Evolutionary conservation across 1,140 invertebrate genomes (phyloP), one percentile per base, ranked within the genome.

Genomic region (Magallana gigas): DNA sequence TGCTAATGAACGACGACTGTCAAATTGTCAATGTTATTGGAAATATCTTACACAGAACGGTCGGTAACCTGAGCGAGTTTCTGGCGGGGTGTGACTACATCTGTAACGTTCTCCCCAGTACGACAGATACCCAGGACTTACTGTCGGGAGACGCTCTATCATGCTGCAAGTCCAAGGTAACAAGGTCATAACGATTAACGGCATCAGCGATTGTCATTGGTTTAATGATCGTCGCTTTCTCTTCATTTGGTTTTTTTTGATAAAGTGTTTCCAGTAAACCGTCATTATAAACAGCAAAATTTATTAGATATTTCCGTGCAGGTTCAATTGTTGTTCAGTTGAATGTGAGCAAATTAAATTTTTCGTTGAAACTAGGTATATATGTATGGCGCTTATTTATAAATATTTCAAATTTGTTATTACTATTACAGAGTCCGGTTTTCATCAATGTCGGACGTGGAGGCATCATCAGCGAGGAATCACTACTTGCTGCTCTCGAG

Each of bases 391-490:
- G 36, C 36, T 48, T 48, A 48, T 4, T 48, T 48, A 48, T 48
- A 48, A 48, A 48, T 48, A 48, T 5, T 48, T 48, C 0, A 48
- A 48, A 48, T 48, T 48, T 48, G 36, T 64, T 56, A 1, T 56
- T 23, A 59, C 8, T 83, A 12, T 90, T 84, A 29, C 89, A 94
- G 93, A 92, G 92, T 87, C 89, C 93, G 7, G 89, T 94, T 23
- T 95, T 96, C 80, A 96, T 96, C 29, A 96, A 96, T 91, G 94
- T 96, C 88, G 96, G 96, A 23, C 93, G 96, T 91, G 96, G 96
- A 57, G 95, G 94, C 89, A 90, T 96, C 18, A 95, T 96, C 12
- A 93, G 92, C 86, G 96, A 96, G 93, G 83, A 86, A 0, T 95
- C 95, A 88, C 90, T 96, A 29, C 91, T 96, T 18, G 92, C 94